These are phyloP conservation scores for Halictus quadricinctus DNA, from an alignment of 2,888 invertebrate genomes.

Conservation along the genomic window DNA sequence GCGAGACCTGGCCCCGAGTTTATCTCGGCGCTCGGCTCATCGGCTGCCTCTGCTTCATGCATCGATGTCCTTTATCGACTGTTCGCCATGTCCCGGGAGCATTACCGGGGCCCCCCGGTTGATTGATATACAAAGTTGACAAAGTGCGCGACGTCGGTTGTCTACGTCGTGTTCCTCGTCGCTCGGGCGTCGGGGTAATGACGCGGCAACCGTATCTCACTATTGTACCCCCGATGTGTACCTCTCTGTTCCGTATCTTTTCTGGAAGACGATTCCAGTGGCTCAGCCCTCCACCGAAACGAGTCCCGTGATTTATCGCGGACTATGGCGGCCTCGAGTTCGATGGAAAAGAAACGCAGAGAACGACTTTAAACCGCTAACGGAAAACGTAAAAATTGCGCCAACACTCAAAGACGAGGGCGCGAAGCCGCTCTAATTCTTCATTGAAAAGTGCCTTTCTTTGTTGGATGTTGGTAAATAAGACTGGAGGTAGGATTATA, in stretches of 20 bases:
- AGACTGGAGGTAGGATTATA: too few species aligned
- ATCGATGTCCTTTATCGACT: conserved; percentile 70
- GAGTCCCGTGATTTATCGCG: conserved; percentile 36
- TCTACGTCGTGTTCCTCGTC: conserved; percentile 51
- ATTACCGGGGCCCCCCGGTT: conserved; percentile 64
- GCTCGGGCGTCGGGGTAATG: conserved; percentile 68
- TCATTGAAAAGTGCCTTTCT: too few species aligned
- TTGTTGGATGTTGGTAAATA: accelerated
- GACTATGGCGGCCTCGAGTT: not conserved
- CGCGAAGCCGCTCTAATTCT: too few species aligned
- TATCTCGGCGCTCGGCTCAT: conserved; percentile 69
- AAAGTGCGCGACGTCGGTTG: conserved; percentile 68
- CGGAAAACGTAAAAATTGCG: not conserved
- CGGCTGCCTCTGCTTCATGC: conserved; percentile 64
- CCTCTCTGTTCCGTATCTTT: conserved; percentile 58
- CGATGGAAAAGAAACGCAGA: not conserved
- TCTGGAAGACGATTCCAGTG: conserved; percentile 47
- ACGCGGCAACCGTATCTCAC: conserved; percentile 71
- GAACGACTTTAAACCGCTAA: not conserved
- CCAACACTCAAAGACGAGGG: too few species aligned
- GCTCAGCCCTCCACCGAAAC: conserved; percentile 44
- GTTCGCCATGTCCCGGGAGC: conserved; percentile 63
- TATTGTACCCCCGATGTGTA: conserved; percentile 61
- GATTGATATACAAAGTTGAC: conserved; percentile 76
- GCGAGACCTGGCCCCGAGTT: conserved; percentile 34